These are phyloP conservation scores for Oreonectes daqikongensis DNA, from an alignment of 2,797 vertebrate genomes.

Conservation along the genomic window DNA sequence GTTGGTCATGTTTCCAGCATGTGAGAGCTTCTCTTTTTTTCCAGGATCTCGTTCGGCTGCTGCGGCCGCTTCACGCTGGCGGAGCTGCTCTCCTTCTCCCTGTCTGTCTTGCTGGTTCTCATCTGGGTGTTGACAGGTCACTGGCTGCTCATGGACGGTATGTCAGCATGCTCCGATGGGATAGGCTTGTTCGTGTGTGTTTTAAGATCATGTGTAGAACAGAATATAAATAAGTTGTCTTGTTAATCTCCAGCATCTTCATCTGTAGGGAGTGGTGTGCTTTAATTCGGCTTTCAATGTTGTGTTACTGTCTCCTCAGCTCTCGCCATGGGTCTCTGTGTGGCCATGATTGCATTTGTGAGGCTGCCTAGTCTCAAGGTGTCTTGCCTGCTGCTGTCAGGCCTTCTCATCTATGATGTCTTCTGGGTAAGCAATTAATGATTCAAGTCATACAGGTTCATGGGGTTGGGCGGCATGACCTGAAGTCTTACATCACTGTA, in stretches of 20 bases:
- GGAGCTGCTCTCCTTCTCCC: slow-evolving; percentile 94
- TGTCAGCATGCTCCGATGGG: slow-evolving; percentile 53
- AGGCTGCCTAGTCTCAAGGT: slow-evolving; percentile 99
- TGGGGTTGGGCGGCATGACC: neutral
- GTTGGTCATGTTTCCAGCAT: neutral
- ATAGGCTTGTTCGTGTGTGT: slow-evolving; percentile 2
- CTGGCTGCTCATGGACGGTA: slow-evolving; percentile 99
- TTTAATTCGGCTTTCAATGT: neutral
- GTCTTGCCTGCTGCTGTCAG: slow-evolving; percentile 96
- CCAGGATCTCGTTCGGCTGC: slow-evolving; percentile 98
- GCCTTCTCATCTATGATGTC: slow-evolving; percentile 97
- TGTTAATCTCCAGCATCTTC: neutral
- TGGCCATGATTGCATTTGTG: slow-evolving; percentile 99
- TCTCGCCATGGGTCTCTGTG: slow-evolving; percentile 97
- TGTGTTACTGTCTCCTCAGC: slow-evolving; percentile 43
- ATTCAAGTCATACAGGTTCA: neutral
- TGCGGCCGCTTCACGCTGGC: slow-evolving; percentile 98
- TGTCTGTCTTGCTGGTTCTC: slow-evolving; percentile 96
- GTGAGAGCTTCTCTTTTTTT: slow-evolving; percentile 24
- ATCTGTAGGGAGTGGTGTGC: neutral
- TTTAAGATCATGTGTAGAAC: neutral
- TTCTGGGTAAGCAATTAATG: slow-evolving; percentile 89
- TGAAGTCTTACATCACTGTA: neutral
- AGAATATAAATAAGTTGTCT: slow-evolving; percentile 11
- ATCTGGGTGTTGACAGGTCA: slow-evolving; percentile 99